Conservation (phyloP, 2,113 vertebrate genomes). For the Harpagus bidentatus region DNA sequence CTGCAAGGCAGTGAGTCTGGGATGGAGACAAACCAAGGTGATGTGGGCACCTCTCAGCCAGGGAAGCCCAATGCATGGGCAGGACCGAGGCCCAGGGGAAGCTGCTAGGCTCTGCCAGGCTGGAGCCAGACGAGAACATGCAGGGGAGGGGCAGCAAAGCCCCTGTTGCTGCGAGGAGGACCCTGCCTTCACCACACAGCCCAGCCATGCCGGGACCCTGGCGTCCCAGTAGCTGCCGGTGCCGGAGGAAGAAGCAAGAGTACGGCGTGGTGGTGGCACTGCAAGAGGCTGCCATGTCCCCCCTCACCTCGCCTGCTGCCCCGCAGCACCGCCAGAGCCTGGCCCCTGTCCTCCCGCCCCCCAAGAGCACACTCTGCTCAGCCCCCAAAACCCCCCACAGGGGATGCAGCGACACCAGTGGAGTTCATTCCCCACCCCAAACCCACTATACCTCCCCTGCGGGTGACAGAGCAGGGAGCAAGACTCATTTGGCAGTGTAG, state of each 20-base stretch:
- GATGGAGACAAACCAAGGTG: background rate
- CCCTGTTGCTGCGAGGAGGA: fast-evolving
- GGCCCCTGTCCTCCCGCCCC: background rate
- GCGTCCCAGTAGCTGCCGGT: background rate
- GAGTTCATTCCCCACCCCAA: background rate
- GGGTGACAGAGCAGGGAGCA: background rate
- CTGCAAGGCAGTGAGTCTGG: fast-evolving
- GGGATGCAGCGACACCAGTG: fast-evolving
- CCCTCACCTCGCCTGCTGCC: fast-evolving
- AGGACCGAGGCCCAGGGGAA: fast-evolving
- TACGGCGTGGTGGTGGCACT: fast-evolving
- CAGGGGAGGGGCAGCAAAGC: background rate
- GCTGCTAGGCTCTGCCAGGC: background rate
- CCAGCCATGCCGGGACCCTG: fast-evolving
- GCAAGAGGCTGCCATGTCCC: fast-evolving
- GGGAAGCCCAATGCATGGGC: fast-evolving
- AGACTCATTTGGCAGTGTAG: fast-evolving
- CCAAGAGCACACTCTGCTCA: background rate
- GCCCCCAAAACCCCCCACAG: fast-evolving
- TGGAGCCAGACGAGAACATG: fast-evolving
- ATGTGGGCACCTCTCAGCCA: background rate
- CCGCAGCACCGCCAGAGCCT: background rate
- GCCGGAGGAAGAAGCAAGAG: background rate
- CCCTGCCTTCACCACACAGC: background rate
- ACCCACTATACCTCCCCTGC: too few species aligned